Percentiles rank a stretch among this genome's conserved stretches.
Evolutionary conservation across 1,140 invertebrate genomes (phyloP).

Genomic region (Nasonia vitripennis): DNA sequence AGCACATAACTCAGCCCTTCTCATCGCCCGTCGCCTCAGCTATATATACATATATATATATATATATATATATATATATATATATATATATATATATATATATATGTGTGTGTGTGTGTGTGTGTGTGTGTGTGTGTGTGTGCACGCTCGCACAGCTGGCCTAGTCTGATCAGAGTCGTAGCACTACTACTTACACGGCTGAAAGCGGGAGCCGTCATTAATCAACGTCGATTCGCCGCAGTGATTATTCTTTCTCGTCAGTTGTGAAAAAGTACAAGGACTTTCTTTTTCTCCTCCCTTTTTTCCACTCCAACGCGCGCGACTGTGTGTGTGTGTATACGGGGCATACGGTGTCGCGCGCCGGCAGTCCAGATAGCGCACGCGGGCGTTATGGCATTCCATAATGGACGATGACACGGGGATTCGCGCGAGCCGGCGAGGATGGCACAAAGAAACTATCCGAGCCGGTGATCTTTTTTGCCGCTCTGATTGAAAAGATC

Average conservation of each 20-base stretch:
- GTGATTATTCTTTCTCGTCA: slow-evolving; percentile 55
- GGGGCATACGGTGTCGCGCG: neutral
- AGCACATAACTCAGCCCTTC: too few species aligned
- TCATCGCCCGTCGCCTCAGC: too few species aligned
- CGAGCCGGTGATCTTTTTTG: neutral
- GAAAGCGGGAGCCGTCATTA: slow-evolving; percentile 30
- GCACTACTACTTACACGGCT: slow-evolving; percentile 25
- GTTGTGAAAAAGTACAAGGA: slow-evolving; percentile 45
- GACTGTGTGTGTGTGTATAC: neutral
- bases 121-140: too few species aligned
- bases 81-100: too few species aligned
- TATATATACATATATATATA: too few species aligned
- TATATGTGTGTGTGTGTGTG: too few species aligned
- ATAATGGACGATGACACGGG: slow-evolving; percentile 32
- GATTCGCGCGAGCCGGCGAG: slow-evolving; percentile 13
- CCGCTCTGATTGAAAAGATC: neutral
- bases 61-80: too few species aligned
- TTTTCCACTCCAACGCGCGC: neutral
- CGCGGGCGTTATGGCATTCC: slow-evolving; percentile 50
- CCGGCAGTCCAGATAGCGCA: neutral
- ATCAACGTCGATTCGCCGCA: slow-evolving; percentile 47
- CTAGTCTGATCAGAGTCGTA: neutral
- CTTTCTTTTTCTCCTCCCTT: slow-evolving; percentile 22
- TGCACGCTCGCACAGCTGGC: too few species aligned
- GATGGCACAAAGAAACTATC: slow-evolving; percentile 38